Base-by-base conservation (phyloP, 2,888 invertebrate genomes). In the Nezara viridula region DNA sequence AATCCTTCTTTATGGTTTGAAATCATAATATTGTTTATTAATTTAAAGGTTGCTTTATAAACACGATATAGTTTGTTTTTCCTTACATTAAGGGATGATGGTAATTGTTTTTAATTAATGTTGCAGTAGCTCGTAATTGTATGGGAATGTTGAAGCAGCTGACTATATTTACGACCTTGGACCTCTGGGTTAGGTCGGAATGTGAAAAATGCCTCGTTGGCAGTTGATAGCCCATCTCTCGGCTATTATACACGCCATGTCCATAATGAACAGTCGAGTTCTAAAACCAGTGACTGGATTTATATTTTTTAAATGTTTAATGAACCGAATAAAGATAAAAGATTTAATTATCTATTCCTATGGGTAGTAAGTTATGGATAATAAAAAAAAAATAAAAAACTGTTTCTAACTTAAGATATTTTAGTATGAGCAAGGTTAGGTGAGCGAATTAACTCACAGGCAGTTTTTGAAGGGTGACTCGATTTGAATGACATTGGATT, bases 121-220 rank as follows among this genome's bases (percentile, higher is more conserved):
- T 10, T 60, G 0, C 27, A 60, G 60, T 27, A 14, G 27, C 10
- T 0, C n/a, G 12, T n/a, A n/a, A 55, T 32, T 14, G 14, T 3
- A 27, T 27, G 60, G 12, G 60, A 55, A 55, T 24, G 27, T 32
- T 27, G 60, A 60, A 60, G 60, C 14, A 60, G 60, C 27, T n/a
- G 12, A 60, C 60, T 60, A 14, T 6, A 60, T 60, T 55, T 16
- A 60, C 27, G 60, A 27, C 60, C 60, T 60, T 60, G 60, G 60
- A 60, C 60, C 27, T 16, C 60, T 60, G 60, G 60, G 60, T 32
- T 60, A 32, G 60, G 60, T 60, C 27, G 60, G 60, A 60, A 60
- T 60, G 60, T 60, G 60, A 60, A 60, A 60, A 60, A 60, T 60
- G 60, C 60, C 27, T 60, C 6, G 60, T 60, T 60, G 60, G 60